Conservation (phyloP, 2,888 invertebrate species). For the Drosophila lacicola region DNA sequence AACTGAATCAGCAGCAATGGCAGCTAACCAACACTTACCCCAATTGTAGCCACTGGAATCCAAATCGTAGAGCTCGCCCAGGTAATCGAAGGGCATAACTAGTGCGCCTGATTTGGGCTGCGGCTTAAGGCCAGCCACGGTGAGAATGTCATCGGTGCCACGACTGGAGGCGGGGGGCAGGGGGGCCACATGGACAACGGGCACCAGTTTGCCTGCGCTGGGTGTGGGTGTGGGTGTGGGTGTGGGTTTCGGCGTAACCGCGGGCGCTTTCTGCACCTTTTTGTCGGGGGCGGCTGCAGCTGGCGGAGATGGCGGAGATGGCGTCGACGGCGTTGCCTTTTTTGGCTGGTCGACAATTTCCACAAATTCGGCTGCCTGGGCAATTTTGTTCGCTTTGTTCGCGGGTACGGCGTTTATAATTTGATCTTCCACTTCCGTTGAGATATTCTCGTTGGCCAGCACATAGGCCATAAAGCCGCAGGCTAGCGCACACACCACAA, state of each 20-base stretch:
- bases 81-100: conserved; percentile 72
- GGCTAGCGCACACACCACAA: conserved; percentile 76
- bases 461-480: conserved; percentile 71
- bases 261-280: conserved; percentile 23
- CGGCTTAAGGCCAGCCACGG: conserved; percentile 70
- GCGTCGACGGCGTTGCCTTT: conserved; percentile 14
- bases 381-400: conserved; percentile 42
- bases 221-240: background rate
- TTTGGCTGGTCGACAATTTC: conserved; percentile 58
- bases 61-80: conserved; percentile 81
- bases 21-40: conserved; percentile 70
- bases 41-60: conserved; percentile 81
- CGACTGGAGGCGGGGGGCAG: conserved; percentile 48
- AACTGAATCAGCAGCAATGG: conserved; percentile 58
- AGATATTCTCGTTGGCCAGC: conserved; percentile 78
- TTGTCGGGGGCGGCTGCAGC: conserved; percentile 7
- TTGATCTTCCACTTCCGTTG: conserved; percentile 71
- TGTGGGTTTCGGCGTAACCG: conserved; percentile 1
- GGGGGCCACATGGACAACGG: conserved; percentile 3
- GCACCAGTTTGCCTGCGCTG: background rate
- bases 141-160: conserved; percentile 70
- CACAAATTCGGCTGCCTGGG: conserved; percentile 57
- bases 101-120: conserved; percentile 74
- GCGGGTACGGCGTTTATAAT: conserved; percentile 40
- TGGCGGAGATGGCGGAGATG: background rate